phyloP scores from a whole-genome alignment of 2,797 vertebrate species.

The Diceros bicornis region DNA sequence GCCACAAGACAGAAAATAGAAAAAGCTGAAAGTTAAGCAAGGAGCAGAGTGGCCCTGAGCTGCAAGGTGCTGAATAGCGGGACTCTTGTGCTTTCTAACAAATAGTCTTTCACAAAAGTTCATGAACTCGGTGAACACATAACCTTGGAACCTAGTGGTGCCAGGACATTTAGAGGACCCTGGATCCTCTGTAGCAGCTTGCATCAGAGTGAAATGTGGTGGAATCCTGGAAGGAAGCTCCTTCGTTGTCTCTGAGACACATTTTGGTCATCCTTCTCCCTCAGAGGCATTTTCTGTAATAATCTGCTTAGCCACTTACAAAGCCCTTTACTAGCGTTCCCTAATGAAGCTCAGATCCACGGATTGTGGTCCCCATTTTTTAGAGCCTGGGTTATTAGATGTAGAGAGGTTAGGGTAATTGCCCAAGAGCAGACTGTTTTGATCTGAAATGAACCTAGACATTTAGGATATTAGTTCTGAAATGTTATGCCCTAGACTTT shows the following conservation, averaged over 20 bases:
- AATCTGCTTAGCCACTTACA: constrained; percentile 73
- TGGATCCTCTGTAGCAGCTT: not conserved
- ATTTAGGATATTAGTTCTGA: constrained; percentile 37
- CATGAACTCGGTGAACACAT: not conserved
- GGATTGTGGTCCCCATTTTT: not conserved
- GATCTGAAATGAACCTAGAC: constrained; percentile 64
- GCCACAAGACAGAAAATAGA: not conserved
- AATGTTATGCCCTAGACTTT: not conserved
- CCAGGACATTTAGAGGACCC: not conserved
- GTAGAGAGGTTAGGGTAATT: constrained; percentile 51
- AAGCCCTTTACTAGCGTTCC: constrained; percentile 19
- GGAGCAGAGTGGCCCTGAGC: not conserved
- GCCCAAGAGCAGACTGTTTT: constrained; percentile 57
- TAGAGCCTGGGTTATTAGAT: constrained; percentile 48
- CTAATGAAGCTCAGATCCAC: constrained; percentile 48
- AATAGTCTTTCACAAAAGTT: not conserved
- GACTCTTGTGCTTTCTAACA: not conserved
- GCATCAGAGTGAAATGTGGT: not conserved
- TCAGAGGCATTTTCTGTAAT: constrained; percentile 68
- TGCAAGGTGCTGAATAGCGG: not conserved
- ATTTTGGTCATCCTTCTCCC: constrained; percentile 54
- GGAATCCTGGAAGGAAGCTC: constrained; percentile 1
- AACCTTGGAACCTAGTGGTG: not conserved
- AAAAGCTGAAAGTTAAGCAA: not conserved
- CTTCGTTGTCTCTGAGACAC: constrained; percentile 17